Percentiles rank a stretch among this genome's conserved stretches.
phyloP scores from a whole-genome alignment of 2,113 vertebrate genomes.

The Tachycineta bicolor region DNA sequence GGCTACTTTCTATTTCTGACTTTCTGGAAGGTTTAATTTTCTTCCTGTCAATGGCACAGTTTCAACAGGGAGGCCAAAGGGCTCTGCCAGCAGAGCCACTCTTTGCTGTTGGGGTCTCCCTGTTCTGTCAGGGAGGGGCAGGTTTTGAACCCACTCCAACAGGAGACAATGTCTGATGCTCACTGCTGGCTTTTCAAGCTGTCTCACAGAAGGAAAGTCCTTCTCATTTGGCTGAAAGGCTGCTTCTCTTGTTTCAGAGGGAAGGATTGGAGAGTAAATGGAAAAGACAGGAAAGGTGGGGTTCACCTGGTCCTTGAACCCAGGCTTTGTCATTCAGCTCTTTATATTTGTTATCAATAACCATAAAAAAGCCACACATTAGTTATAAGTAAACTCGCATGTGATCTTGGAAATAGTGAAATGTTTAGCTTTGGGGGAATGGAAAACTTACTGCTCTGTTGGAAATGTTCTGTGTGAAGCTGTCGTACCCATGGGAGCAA shows the following conservation, averaged over 20 bases:
- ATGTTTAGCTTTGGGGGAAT: not conserved
- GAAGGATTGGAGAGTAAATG: not conserved
- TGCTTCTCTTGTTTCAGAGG: not conserved
- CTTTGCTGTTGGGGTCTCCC: not conserved
- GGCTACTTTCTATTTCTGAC: not conserved
- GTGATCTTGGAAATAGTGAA: not conserved
- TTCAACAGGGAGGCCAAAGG: not conserved
- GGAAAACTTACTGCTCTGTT: not conserved
- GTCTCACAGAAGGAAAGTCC: not conserved
- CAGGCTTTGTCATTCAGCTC: not conserved
- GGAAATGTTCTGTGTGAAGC: not conserved
- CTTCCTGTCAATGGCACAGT: not conserved
- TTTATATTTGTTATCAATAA: not conserved
- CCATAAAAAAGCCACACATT: not conserved
- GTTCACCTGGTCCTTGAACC: not conserved
- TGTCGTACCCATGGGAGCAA: not conserved
- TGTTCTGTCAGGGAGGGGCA: not conserved
- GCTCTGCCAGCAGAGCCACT: not conserved
- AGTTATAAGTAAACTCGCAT: not conserved
- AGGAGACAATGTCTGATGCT: not conserved
- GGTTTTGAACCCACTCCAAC: not conserved
- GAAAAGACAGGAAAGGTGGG: not conserved
- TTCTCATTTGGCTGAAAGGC: not conserved
- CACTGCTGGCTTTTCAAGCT: not conserved
- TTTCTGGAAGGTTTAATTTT: not conserved